These are phyloP conservation scores for Bradypodion pumilum DNA, from an alignment of 2,797 vertebrate genomes.

Conservation along the genomic window DNA sequence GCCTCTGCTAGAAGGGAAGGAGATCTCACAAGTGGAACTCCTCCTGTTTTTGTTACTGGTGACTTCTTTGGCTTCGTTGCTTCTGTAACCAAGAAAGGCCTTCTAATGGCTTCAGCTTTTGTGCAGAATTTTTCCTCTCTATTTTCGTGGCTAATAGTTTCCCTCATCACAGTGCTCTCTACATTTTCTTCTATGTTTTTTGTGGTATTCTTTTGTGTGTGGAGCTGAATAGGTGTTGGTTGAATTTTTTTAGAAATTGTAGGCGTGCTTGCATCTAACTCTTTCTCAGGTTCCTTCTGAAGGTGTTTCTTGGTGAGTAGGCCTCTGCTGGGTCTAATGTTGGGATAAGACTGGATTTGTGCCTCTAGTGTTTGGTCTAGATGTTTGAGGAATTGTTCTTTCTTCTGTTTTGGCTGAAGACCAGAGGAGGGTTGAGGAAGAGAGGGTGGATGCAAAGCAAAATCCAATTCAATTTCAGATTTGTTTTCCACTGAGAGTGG, in stretches of 20 bases:
- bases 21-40: conserved; percentile 76
- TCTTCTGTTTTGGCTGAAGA: conserved; percentile 70
- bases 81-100: conserved; percentile 20
- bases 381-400: conserved; percentile 24
- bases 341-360: conserved; percentile 60
- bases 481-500: conserved; percentile 77
- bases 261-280: conserved; percentile 66
- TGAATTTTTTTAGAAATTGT: conserved; percentile 44
- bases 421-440: conserved; percentile 71
- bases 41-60: conserved; percentile 68
- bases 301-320: conserved; percentile 73
- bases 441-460: conserved; percentile 71
- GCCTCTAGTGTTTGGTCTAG: conserved; percentile 40
- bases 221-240: conserved; percentile 36
- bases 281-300: conserved; percentile 77
- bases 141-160: conserved; percentile 30
- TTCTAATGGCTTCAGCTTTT: conserved; percentile 37
- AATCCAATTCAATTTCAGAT: conserved; percentile 75
- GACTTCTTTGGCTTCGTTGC: conserved; percentile 70
- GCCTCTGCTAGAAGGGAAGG: conserved; percentile 81
- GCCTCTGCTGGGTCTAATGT: conserved; percentile 77
- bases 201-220: conserved; percentile 30
- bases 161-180: not conserved
- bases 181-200: conserved; percentile 33
- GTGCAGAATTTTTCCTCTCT: conserved; percentile 21